Evolutionary conservation across 2,888 invertebrate species (phyloP).

Genomic region (Drosophila mulleri): DNA sequence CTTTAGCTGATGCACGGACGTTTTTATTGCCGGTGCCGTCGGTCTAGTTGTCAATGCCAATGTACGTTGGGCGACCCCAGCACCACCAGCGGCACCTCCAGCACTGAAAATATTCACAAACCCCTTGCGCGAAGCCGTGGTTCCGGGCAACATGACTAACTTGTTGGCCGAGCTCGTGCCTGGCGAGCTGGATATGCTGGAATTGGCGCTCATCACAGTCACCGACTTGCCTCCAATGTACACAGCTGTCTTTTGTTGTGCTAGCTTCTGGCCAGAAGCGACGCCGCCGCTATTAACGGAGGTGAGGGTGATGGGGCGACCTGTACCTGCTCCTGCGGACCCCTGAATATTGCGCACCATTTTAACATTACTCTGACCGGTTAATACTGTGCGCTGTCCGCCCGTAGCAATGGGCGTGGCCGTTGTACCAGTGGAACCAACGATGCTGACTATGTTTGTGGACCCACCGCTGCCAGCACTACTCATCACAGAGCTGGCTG

Average conservation of each 20-base stretch:
- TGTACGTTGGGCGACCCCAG: conserved; percentile 63
- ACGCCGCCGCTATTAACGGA: conserved; percentile 5
- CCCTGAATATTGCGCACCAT: conserved; percentile 84
- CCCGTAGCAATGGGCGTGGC: conserved; percentile 74
- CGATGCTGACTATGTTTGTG: conserved; percentile 83
- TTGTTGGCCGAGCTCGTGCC: conserved; percentile 74
- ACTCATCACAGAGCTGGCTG: conserved; percentile 87
- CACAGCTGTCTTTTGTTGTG: conserved; percentile 87
- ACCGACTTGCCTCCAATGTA: conserved; percentile 89
- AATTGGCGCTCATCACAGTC: conserved; percentile 87
- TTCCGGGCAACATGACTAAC: conserved; percentile 85
- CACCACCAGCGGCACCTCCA: conserved; percentile 29
- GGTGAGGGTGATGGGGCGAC: conserved; percentile 90
- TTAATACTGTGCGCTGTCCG: conserved; percentile 75
- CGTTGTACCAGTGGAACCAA: conserved; percentile 85
- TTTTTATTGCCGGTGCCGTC: conserved; percentile 29
- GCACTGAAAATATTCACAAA: conserved; percentile 86
- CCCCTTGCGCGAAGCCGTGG: conserved; percentile 86
- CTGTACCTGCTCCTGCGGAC: conserved; percentile 77
- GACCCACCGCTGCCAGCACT: conserved; percentile 86
- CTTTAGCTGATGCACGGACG: conserved; percentile 24
- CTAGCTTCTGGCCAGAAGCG: conserved; percentile 53
- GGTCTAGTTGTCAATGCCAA: conserved; percentile 71
- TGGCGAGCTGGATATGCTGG: conserved; percentile 77
- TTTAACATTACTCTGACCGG: conserved; percentile 86